Base-by-base conservation (phyloP, 2,797 vertebrate species). In the Aeoliscus strigatus region DNA sequence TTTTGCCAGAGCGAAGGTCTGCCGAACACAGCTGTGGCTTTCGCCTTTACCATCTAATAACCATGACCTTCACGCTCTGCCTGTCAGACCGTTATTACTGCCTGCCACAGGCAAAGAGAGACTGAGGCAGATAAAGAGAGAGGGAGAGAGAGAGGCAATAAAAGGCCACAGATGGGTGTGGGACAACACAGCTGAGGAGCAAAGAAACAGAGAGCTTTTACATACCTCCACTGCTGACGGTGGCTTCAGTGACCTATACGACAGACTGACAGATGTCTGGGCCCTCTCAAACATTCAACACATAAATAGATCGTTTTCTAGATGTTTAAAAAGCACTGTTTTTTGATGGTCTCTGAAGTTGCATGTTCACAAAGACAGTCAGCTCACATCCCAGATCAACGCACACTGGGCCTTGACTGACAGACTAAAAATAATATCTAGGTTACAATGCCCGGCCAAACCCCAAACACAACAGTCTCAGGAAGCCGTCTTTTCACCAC, bases 401-500 rank as follows among this genome's bases (percentile, higher is more conserved):
- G 77, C 60, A 37, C 57, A 48, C 64, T 33, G 54, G 50, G 62
- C 76, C 59, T 40, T 67, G 6, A 39, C 77, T 68, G 65, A 64
- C 46, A 3, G 66, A 66, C 81, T 87, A 84, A 86, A 88, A 87
- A 86, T 86, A 85, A 84, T 77, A 87, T 82, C 70, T 84, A 70
- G 81, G 80, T 81, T 84, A 85, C 73, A 66, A 82, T 77, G 67
- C 61, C 39, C 64, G 55, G 67, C 75, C 69, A 74, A 74, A 67
- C 64, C 77, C 66, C 76, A 79, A 85, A 78, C 71, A 76, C 77
- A 78, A 80, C 75, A 79, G 71, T 67, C 66, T 77, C 66, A 83
- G 73, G 80, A 84, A 84, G 77, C 60, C 53, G 79, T 43, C 65
- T 70, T 79, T 79, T 83, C 64, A 60, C 64, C 57, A 31, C 0